Evolutionary conservation across 2,797 vertebrate genomes (phyloP).

Genomic region (Sebastes glaucus): DNA sequence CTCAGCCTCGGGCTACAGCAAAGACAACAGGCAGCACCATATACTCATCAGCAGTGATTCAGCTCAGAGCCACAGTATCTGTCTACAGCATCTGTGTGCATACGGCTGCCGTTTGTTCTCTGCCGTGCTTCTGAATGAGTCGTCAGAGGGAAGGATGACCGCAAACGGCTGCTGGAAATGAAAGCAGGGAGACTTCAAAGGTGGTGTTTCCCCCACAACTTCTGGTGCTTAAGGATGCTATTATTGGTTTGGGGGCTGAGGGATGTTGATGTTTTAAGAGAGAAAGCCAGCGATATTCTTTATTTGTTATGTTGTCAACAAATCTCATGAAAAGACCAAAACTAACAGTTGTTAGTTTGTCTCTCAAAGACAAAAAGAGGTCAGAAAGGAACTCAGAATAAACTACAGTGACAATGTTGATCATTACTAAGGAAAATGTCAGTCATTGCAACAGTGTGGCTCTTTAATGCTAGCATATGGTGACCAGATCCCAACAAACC

Average conservation of each 20-base stretch:
- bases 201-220: neutral
- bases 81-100: neutral
- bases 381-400: neutral
- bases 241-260: neutral
- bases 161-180: constrained; percentile 21
- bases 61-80: neutral
- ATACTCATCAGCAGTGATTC: neutral
- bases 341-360: neutral
- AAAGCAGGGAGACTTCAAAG: constrained; percentile 25
- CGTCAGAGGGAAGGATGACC: neutral
- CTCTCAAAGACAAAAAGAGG: neutral
- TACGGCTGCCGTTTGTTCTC: constrained; percentile 9
- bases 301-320: neutral
- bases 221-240: neutral
- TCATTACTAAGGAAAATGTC: neutral
- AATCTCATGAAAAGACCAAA: neutral
- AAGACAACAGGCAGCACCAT: constrained; percentile 4
- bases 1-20: neutral
- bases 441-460: neutral
- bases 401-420: neutral
- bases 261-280: neutral
- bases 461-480: neutral
- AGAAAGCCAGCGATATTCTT: neutral
- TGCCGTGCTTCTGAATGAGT: constrained; percentile 10
- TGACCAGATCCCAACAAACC: too few species aligned